phyloP scores from a whole-genome alignment of 2,113 vertebrate species.

The Nymphicus hollandicus region DNA sequence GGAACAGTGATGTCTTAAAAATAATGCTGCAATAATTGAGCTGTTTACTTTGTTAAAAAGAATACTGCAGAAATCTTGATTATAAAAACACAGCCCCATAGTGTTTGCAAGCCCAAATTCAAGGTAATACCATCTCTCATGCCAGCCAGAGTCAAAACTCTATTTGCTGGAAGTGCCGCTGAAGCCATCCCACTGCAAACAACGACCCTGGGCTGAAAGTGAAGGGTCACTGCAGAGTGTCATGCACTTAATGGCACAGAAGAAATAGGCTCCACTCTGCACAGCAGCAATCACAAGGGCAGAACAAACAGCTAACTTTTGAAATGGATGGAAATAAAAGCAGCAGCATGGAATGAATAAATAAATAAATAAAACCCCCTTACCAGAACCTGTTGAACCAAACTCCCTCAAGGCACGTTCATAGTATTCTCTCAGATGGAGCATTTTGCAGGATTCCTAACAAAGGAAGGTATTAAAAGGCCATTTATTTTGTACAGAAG shows the following conservation, averaged over 20 bases:
- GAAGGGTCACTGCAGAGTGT: background rate
- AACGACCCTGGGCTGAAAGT: background rate
- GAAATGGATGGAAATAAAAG: background rate
- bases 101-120: background rate
- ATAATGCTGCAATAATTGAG: background rate
- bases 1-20: background rate
- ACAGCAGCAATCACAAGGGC: background rate
- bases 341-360: background rate
- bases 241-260: background rate
- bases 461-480: constrained; percentile 47
- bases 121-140: background rate
- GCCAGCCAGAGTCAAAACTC: background rate
- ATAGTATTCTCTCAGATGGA: constrained; percentile 86
- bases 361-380: constrained; percentile 28
- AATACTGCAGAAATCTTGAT: background rate
- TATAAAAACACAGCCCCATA: background rate
- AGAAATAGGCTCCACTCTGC: background rate
- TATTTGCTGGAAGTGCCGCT: background rate
- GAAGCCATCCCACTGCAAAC: background rate
- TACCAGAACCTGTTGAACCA: constrained; percentile 85
- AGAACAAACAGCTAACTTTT: background rate
- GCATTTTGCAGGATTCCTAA: constrained; percentile 86
- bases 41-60: background rate
- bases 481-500: constrained; percentile 7
- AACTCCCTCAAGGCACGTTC: constrained; percentile 94